Base-by-base conservation (phyloP, 2,113 vertebrate species). In the Merops nubicus region DNA sequence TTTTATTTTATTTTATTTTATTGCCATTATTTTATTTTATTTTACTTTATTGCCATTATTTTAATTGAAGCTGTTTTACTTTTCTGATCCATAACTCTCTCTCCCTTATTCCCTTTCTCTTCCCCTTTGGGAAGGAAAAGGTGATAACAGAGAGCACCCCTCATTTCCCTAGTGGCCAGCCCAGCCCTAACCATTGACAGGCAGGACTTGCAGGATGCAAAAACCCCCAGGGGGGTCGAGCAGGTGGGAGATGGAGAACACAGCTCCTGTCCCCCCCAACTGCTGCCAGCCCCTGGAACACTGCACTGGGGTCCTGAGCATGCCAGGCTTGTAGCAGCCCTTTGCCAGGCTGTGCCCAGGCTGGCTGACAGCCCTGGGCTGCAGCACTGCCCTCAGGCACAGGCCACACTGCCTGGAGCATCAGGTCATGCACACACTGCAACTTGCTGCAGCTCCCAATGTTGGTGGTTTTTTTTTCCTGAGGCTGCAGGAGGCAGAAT, bases 221-320 rank as follows among this genome's bases (percentile, higher is more conserved):
- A 56, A 60, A 33, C 36, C 18, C 33, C 60, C 42, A 50, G 25
- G 42, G n/a, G 47, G 34, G 38, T 34, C 20, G 33, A 43, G 47
- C 5, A 34, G 43, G 36, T 17, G 53, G 45, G 45, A 50, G 43
- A 22, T 7, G 11, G 15, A 53, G 40, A 53, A 16, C 50, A 53
- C 15, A 51, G 36, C 53, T 48, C 28, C 73, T 38, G 21, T 9
- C 34, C 15, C 31, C 80, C 36, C 26, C 25, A 5, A 5, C 17
- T 28, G 12, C 43, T 69, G 47, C 4, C 42, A 68, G 54, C 20
- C 54, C 34, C 31, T 16, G 15, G 15, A 60, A 26, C 56, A 34
- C 56, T 21, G 28, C 4, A 28, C 21, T 2, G 1, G 72, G 28
- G 26, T 54, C 47, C 34, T 1, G 12, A 50, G 36, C 2, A 2